Evolutionary conservation across 1,140 invertebrate species (phyloP).

Genomic region (Rhagoletis zephyria): DNA sequence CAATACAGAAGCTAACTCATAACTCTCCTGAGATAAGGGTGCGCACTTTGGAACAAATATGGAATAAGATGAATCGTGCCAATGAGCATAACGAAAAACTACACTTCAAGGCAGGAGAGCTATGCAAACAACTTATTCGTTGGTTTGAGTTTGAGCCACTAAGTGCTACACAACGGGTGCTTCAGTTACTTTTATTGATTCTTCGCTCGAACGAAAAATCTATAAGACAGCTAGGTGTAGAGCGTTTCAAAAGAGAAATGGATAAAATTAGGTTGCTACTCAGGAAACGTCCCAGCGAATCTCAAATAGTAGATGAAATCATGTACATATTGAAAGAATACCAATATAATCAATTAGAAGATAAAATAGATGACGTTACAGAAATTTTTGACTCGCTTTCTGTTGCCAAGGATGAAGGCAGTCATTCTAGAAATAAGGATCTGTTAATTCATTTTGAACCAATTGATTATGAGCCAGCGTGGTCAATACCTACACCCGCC

Average conservation of each 20-base stretch:
- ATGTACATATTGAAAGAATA: conserved; percentile 48
- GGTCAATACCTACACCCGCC: conserved; percentile 59
- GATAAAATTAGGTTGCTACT: conserved; percentile 61
- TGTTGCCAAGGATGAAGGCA: not conserved
- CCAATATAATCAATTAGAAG: not conserved
- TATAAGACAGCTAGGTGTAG: conserved; percentile 59
- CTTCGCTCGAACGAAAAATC: conserved; percentile 60
- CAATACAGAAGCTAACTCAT: conserved; percentile 63
- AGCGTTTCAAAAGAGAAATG: conserved; percentile 61
- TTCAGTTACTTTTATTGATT: conserved; percentile 63
- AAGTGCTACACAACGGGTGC: conserved; percentile 60
- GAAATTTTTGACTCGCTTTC: conserved; percentile 33
- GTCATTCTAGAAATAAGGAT: not conserved
- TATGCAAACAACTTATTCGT: conserved; percentile 68
- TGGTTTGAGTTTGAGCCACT: conserved; percentile 64
- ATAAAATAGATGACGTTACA: not conserved
- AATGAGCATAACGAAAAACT: conserved; percentile 60
- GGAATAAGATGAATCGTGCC: conserved; percentile 62
- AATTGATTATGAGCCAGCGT: conserved; percentile 62
- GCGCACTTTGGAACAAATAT: conserved; percentile 65
- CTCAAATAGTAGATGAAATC: conserved; percentile 62
- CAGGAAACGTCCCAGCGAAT: not conserved
- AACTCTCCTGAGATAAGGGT: conserved; percentile 67
- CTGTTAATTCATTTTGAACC: not conserved
- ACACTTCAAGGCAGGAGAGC: conserved; percentile 61